A percentile compares a stretch with the other conserved stretches of the same genome.
Evolutionary conservation across 2,888 invertebrate species (phyloP).

Genomic region (Campoplex capitator): DNA sequence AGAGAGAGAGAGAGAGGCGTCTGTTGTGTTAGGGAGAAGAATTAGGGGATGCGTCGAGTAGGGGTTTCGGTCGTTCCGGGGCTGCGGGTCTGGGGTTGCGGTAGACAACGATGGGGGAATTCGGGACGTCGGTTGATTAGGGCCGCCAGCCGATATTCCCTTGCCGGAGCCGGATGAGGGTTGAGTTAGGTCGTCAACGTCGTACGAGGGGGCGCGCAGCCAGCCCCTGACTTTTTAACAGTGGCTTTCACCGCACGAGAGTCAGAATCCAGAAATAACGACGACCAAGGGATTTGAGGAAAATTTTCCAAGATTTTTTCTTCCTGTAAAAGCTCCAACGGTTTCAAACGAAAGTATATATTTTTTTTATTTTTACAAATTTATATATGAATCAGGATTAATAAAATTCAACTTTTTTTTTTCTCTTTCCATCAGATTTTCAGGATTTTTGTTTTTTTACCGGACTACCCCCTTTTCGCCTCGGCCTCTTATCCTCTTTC

Average conservation of each 20-base stretch:
- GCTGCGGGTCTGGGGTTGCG: slow-evolving; percentile 37
- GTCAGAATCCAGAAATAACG: not conserved
- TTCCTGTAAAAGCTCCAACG: too few relatives aligned
- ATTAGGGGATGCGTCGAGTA: slow-evolving; percentile 54
- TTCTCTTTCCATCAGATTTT: not conserved
- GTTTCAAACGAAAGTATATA: too few relatives aligned
- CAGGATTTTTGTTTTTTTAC: not conserved
- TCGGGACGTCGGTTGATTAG: slow-evolving; percentile 58
- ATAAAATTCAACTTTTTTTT: not conserved
- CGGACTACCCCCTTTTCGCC: not conserved
- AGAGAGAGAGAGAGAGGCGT: not conserved
- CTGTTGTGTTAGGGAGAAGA: slow-evolving; percentile 52
- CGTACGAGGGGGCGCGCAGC: not conserved
- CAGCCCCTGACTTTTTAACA: not conserved
- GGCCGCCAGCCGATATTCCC: slow-evolving; percentile 49
- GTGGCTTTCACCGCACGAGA: not conserved
- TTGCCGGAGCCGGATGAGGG: slow-evolving; percentile 44
- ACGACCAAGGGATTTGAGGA: not conserved
- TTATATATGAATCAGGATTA: not conserved
- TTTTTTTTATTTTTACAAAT: too few relatives aligned
- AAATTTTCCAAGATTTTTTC: not conserved
- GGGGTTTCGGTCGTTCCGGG: slow-evolving; percentile 24
- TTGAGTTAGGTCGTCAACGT: slow-evolving; percentile 62
- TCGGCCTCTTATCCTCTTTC: not conserved
- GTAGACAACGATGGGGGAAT: slow-evolving; percentile 54